phyloP scores from a whole-genome alignment of 1,140 invertebrate species.

The Glossosoma conforme region DNA sequence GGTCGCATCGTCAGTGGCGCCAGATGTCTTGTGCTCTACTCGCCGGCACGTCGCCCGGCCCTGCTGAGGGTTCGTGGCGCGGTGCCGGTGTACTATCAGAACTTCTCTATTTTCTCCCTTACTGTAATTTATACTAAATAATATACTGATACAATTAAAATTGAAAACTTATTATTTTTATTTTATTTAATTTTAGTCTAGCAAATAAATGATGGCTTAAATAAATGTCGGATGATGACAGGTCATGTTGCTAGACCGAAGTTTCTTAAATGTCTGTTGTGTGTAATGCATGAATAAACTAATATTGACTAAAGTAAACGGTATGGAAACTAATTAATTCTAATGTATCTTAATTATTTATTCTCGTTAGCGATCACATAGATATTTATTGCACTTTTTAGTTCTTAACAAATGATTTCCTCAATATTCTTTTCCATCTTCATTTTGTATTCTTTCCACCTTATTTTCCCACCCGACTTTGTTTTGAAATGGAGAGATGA shows the following conservation, averaged over 20 bases:
- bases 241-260: no score
- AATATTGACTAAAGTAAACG: no score
- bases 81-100: constrained; percentile 30
- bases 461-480: constrained; percentile 2
- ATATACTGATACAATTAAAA: no score
- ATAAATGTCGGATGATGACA: no score
- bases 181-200: no score
- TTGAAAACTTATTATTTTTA: no score
- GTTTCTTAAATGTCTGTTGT: no score
- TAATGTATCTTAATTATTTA: no score
- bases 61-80: constrained; percentile 1
- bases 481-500: constrained; percentile 22
- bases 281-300: no score
- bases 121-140: not conserved
- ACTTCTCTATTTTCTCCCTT: constrained; percentile 30
- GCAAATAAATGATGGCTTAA: no score
- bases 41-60: constrained; percentile 37
- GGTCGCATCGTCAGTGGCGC: constrained; percentile 48
- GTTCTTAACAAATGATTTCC: constrained; percentile 3
- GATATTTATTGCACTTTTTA: not conserved
- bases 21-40: constrained; percentile 55
- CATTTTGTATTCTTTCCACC: constrained; percentile 7
- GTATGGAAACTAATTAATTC: no score
- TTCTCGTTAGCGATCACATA: not conserved
- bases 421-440: not conserved